Evolutionary conservation across 2,113 vertebrate genomes (phyloP).

Genomic region (Pituophis catenifer): DNA sequence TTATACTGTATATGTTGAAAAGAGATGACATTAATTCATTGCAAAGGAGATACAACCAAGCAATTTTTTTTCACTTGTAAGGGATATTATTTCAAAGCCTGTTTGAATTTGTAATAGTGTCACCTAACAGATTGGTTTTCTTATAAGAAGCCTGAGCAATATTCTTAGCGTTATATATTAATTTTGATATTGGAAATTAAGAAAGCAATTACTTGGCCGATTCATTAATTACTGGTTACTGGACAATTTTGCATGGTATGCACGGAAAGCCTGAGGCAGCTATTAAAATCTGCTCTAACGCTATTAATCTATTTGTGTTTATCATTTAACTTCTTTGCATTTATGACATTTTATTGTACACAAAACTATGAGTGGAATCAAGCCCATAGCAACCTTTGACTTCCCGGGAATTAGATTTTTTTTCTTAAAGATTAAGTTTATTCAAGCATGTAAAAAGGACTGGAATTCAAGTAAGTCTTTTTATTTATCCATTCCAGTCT

Average conservation of each 20-base stretch:
- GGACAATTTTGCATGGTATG: conserved; percentile 45
- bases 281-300: conserved; percentile 56
- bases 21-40: conserved; percentile 6
- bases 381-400: neutral
- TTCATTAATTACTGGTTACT: conserved; percentile 66
- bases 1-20: neutral
- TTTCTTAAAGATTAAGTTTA: neutral
- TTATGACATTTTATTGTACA: conserved; percentile 53
- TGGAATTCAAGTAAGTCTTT: neutral
- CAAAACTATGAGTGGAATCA: neutral
- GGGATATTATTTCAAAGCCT: conserved; percentile 18
- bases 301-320: conserved; percentile 66
- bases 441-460: neutral
- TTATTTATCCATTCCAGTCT: neutral
- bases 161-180: conserved; percentile 39
- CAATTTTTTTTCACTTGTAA: conserved; percentile 16
- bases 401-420: neutral
- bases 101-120: conserved; percentile 54
- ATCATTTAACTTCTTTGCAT: conserved; percentile 43
- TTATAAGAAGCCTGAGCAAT: conserved; percentile 34
- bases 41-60: conserved; percentile 10
- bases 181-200: conserved; percentile 60
- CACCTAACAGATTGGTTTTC: conserved; percentile 62
- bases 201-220: conserved; percentile 62
- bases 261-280: conserved; percentile 60